Evolutionary conservation across 2,888 invertebrate species (phyloP), one percentile per base, ranked within the genome.

Genomic region (Pandemis cinnamomeana): DNA sequence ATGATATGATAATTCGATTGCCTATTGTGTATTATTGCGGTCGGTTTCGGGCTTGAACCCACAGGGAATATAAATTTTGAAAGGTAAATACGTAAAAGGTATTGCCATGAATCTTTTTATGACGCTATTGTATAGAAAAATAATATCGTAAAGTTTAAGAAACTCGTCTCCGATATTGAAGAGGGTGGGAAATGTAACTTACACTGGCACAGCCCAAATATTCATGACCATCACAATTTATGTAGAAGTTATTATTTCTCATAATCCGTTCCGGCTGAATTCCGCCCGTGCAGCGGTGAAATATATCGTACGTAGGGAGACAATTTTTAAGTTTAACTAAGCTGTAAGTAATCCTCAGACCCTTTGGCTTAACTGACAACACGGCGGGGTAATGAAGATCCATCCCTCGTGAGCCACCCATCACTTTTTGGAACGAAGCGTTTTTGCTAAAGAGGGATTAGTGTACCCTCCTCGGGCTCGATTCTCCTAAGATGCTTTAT

Each of bases 371-470:
- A 91, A 91, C 91, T 90, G 90, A 90, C 93, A 93, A 93, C 92
- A 91, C 85, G 89, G 89, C 85, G 86, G 89, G 89, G 90, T 93
- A 93, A 94, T 93, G 92, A 93, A 92, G 92, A 91, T 90, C 88
- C 89, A 91, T 90, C 91, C 91, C 89, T 89, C 82, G 88, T 89
- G 89, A 92, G 89, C 92, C 91, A 89, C 87, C 92, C 92, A 91
- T 93, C 93, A 93, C 92, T 93, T 93, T 94, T 93, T 93, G 91
- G 92, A 90, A 88, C 90, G 90, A 89, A 92, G 93, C 93, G 94
- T 94, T 94, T 94, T 94, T 93, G 93, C 93, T 93, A 93, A 93
- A 93, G 92, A 93, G 92, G 93, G 94, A 93, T 94, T 93, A 94
- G 90, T 90, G 87, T 91, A 92, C 93, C 93, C 94, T 91, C 87